A percentile compares a stretch with the other conserved stretches of the same genome.
These are phyloP conservation scores for Pomacea maculata DNA, from an alignment of 1,140 invertebrate genomes.

Conservation along the genomic window DNA sequence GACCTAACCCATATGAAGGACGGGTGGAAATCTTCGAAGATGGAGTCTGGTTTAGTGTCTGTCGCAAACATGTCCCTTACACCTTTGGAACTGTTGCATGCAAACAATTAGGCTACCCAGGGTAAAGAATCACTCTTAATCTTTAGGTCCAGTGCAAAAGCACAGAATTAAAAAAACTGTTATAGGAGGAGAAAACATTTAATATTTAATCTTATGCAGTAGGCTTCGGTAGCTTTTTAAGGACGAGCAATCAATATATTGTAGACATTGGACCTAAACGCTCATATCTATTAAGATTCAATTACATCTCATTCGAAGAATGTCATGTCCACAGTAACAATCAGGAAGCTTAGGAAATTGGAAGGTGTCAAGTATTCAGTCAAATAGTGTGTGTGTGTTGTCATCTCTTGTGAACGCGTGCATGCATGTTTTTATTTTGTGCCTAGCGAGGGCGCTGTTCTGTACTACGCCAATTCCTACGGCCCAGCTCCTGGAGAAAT, in stretches of 20 bases:
- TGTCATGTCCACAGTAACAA: neutral
- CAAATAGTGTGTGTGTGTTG: neutral
- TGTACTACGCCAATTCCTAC: too few species aligned
- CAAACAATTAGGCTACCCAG: neutral
- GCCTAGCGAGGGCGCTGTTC: neutral
- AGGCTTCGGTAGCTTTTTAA: neutral
- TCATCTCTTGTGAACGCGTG: neutral
- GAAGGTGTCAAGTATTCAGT: neutral
- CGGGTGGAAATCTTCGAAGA: neutral
- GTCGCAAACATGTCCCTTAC: neutral
- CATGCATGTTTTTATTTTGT: neutral
- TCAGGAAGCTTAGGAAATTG: too few species aligned
- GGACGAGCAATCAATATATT: too few species aligned
- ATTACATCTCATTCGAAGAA: neutral
- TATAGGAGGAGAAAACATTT: neutral
- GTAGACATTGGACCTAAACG: too few species aligned
- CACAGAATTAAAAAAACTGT: too few species aligned
- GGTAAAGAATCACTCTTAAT: neutral
- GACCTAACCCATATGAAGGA: conserved; percentile 6
- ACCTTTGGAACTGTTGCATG: neutral
- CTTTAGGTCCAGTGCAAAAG: too few species aligned
- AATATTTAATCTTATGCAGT: neutral
- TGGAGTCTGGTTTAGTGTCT: conserved; percentile 12
- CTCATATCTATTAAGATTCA: neutral
- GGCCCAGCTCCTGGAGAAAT: too few species aligned